Conservation (phyloP, 2,888 invertebrate species). For the Lymantria monacha region DNA sequence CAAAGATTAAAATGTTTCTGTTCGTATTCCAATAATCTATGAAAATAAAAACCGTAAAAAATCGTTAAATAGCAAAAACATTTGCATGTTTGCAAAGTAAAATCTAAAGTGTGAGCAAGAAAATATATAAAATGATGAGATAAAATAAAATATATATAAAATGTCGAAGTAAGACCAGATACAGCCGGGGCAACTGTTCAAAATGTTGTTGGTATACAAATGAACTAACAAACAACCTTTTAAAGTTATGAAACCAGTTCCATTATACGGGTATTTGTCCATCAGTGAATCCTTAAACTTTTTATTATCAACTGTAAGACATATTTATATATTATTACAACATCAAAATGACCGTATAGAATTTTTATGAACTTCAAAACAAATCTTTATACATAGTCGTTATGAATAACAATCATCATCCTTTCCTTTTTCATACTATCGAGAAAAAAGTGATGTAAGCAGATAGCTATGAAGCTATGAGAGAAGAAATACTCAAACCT, state of each 20-base stretch:
- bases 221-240: slow-evolving; percentile 14
- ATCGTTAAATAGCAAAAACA: slow-evolving; percentile 22
- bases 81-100: slow-evolving; percentile 25
- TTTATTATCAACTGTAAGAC: not conserved
- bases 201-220: slow-evolving; percentile 5
- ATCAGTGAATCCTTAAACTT: not conserved
- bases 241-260: slow-evolving; percentile 15
- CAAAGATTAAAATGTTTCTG: no score
- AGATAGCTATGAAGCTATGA: no score
- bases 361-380: no score
- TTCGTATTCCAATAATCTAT: no score
- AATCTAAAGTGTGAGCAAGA: slow-evolving; percentile 16
- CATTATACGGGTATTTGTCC: not conserved
- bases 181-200: not conserved
- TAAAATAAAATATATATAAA: slow-evolving; percentile 17
- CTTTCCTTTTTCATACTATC: no score
- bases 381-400: no score
- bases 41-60: slow-evolving; percentile 23
- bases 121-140: slow-evolving; percentile 7
- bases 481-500: no score
- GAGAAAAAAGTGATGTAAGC: no score
- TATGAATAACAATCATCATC: no score
- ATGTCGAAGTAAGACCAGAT: slow-evolving; percentile 12
- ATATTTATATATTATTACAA: no score
- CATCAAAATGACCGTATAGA: no score